Evolutionary conservation across 2,888 invertebrate species (phyloP).

Genomic region (Pammene aurita): DNA sequence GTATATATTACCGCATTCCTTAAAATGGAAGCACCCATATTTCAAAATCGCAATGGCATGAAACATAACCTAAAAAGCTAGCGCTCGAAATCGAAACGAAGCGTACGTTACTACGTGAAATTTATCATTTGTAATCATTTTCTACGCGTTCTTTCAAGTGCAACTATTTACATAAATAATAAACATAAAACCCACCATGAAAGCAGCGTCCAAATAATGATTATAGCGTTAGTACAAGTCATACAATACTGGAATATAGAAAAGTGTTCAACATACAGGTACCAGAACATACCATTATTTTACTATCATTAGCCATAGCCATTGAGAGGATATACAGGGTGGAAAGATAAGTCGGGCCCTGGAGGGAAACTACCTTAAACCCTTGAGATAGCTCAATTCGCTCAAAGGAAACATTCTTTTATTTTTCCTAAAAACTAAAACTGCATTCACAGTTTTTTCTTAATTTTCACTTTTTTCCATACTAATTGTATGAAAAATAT

Average conservation of each 20-base stretch:
- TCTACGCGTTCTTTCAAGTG: constrained; percentile 84
- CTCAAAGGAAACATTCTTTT: too few species aligned
- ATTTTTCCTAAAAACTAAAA: too few species aligned
- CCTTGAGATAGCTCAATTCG: too few species aligned
- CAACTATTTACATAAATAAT: constrained; percentile 58
- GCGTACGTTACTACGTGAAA: constrained; percentile 31
- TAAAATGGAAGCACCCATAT: constrained; percentile 70
- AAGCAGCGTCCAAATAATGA: constrained; percentile 80
- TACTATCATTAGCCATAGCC: too few species aligned
- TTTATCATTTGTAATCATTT: constrained; percentile 84
- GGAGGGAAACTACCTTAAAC: too few species aligned
- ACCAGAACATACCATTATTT: background rate
- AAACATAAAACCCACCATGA: constrained; percentile 71
- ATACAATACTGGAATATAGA: constrained; percentile 38
- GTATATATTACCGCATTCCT: constrained; percentile 56
- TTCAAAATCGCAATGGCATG: constrained; percentile 43
- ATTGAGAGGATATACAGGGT: too few species aligned
- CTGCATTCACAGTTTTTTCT: too few species aligned
- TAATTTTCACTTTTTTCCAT: too few species aligned
- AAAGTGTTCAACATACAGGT: constrained; percentile 26
- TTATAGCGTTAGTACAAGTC: constrained; percentile 52
- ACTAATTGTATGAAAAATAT: too few species aligned
- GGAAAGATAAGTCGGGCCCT: too few species aligned
- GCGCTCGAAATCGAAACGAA: constrained; percentile 50
- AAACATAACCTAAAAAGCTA: constrained; percentile 62